Base-by-base conservation (phyloP, 2,888 invertebrate species). In the Drosophila kambysellisi region DNA sequence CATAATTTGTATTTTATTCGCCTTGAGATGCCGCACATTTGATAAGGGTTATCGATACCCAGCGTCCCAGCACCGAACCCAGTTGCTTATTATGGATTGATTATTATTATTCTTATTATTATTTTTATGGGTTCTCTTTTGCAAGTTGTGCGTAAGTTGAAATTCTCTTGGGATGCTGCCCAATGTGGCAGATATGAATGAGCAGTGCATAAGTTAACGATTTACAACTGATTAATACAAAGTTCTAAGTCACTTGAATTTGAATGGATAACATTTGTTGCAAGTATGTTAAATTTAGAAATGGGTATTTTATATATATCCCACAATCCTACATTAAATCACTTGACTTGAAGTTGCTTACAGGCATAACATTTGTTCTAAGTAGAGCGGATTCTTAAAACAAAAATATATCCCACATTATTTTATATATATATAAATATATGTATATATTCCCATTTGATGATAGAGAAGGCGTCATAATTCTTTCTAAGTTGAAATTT, bases 1-100 rank as follows among this genome's bases (percentile, higher is more conserved):
- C 85, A 85, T 85, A 84, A 88, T 88, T 85, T 84, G 88, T 88
- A 79, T 85, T 74, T 63, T 83, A 57, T 81, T 65, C 54, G 82
- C 54, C 39, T 37, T 63, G n/a, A 76, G 84, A 85, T 88, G 88
- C 84, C 85, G 79, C 79, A 70, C 51, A 66, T 62, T 81, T 87
- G 84, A 84, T 84, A 84, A 88, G 83, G 80, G 85, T 72, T 88
- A 84, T 87, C 85, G 83, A 77, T 83, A 73, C 76, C 56, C 57
- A 51, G 66, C 5, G 15, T 53, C 48, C 56, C 53, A 52, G 61
- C 43, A 65, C 60, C 76, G n/a, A 48, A 8, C 68, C 46, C 75
- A 78, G 64, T 67, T 70, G 69, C 79, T 83, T 78, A 85, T 83
- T 83, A 85, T 70, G 39, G 2, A 41, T 64, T 58, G 30, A 51